Conservation (phyloP, 2,888 invertebrate genomes). For the Helobdella robusta region DNA sequence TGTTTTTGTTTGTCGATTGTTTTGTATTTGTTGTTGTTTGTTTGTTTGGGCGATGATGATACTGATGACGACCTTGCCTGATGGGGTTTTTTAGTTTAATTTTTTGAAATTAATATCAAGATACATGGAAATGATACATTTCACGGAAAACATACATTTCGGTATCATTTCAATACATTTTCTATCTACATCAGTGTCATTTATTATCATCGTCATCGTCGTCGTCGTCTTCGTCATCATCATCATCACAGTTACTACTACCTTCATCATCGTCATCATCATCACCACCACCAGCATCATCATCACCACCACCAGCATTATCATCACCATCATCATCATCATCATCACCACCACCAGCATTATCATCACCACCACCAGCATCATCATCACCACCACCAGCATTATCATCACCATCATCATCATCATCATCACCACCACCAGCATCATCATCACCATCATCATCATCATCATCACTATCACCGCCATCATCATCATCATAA, state of each 20-base stretch:
- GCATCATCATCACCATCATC: constrained; percentile 16
- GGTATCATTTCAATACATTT: no score
- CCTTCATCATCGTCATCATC: not conserved
- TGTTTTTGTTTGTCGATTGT: no score
- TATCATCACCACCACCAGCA: constrained; percentile 5
- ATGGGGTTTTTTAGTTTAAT: no score
- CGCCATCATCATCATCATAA: constrained; percentile 19
- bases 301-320: not conserved
- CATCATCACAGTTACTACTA: not conserved
- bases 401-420: constrained; percentile 7
- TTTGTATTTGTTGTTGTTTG: no score
- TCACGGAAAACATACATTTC: no score
- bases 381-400: not conserved
- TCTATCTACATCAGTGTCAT: no score
- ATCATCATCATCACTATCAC: constrained; percentile 12
- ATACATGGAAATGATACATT: no score
- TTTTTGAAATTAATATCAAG: no score
- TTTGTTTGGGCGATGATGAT: no score
- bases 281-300: no score
- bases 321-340: constrained; percentile 8
- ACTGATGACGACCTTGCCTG: no score
- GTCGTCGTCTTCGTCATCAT: not conserved
- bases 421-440: constrained; percentile 10
- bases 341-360: no score
- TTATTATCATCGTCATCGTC: not conserved